Evolutionary conservation across 1,140 invertebrate genomes (phyloP).

Genomic region (Centruroides vittatus): DNA sequence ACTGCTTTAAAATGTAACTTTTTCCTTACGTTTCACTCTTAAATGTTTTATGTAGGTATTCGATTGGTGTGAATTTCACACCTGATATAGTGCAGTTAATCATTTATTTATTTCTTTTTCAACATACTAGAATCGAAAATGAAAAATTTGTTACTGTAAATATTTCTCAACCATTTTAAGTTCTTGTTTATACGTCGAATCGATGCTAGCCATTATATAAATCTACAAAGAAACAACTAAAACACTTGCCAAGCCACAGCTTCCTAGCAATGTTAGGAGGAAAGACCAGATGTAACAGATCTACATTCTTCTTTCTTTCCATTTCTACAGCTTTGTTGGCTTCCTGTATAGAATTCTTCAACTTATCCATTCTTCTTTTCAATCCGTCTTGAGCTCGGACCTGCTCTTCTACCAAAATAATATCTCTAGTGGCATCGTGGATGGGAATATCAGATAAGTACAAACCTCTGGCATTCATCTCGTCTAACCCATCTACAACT

Average conservation of each 20-base stretch:
- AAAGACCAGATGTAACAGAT: conserved; percentile 83
- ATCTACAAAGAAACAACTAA: not conserved
- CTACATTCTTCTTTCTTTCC: conserved; percentile 89
- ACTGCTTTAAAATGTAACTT: too few relatives aligned
- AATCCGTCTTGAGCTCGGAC: conserved; percentile 84
- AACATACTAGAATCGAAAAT: too few relatives aligned
- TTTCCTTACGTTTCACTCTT: too few relatives aligned
- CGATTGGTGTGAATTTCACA: too few relatives aligned
- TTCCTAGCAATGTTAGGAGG: conserved; percentile 83
- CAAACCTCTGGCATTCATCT: conserved; percentile 80
- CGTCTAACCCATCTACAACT: conserved; percentile 62
- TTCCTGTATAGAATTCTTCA: conserved; percentile 85
- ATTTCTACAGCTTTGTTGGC: conserved; percentile 78
- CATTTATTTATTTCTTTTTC: too few relatives aligned
- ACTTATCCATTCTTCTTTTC: conserved; percentile 82
- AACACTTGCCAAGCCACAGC: conserved; percentile 66
- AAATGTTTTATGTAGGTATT: too few relatives aligned
- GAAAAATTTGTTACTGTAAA: too few relatives aligned
- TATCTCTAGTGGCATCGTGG: conserved; percentile 81
- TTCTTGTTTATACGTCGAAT: too few relatives aligned
- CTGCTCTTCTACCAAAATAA: conserved; percentile 90
- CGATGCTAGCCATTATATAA: too few relatives aligned
- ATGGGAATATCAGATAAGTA: conserved; percentile 93
- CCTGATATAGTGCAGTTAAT: too few relatives aligned
- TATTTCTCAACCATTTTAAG: too few relatives aligned